These are phyloP conservation scores for Tarsius wallacei DNA, from an alignment of 2,797 vertebrate genomes.

Conservation along the genomic window DNA sequence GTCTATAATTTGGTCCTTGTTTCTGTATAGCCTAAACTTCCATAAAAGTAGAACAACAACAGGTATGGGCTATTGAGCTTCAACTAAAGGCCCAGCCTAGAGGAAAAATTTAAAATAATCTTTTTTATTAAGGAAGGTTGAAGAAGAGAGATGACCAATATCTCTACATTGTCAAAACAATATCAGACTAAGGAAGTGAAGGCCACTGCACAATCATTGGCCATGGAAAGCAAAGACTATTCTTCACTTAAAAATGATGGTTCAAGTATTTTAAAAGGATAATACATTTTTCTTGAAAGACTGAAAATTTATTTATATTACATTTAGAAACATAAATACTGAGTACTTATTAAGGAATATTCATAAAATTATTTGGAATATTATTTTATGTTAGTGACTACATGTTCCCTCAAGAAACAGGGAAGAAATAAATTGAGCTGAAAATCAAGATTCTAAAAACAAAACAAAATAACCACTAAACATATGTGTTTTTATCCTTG, in stretches of 20 bases:
- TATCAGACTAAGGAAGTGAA: neutral
- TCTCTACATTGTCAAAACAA: fast-evolving
- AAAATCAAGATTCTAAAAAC: conserved; percentile 70
- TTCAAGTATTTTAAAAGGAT: neutral
- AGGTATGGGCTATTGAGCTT: conserved; percentile 29
- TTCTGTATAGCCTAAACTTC: neutral
- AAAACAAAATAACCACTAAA: conserved; percentile 44
- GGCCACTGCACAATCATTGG: fast-evolving
- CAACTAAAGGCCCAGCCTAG: neutral
- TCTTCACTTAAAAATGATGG: neutral
- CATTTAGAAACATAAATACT: conserved; percentile 58
- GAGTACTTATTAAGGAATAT: conserved; percentile 48
- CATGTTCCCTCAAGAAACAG: conserved; percentile 18
- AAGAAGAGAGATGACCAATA: neutral
- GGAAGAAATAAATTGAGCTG: conserved; percentile 68
- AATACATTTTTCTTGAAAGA: conserved; percentile 27
- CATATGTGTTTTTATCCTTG: neutral
- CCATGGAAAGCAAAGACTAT: neutral
- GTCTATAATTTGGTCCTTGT: neutral
- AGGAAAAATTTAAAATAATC: neutral
- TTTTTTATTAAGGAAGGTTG: neutral
- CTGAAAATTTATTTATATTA: conserved; percentile 36
- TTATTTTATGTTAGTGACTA: conserved; percentile 46
- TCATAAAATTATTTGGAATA: neutral
- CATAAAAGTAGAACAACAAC: neutral